Base-by-base conservation (phyloP, 2,797 vertebrate genomes). In the Muscicapa comitata region DNA sequence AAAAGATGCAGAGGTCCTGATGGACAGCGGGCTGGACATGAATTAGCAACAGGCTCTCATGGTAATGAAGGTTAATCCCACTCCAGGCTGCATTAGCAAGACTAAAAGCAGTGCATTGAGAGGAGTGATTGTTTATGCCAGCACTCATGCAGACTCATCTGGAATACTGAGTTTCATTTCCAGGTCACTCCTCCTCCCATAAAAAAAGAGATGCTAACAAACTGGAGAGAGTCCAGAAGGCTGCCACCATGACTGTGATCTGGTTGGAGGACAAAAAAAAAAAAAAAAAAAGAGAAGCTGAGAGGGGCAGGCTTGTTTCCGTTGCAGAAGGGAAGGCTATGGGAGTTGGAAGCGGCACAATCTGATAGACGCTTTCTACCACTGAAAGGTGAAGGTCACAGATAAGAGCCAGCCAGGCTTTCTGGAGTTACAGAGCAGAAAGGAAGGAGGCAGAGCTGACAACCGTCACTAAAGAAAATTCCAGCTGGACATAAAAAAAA, bases 121-220 rank as follows among this genome's bases (percentile, higher is more conserved):
- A 84, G 11, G 7, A 89, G 31, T 2, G 14, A 75, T 55, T 62
- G 33, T 55, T 75, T 16, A 11, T 8, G 63, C 33, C 66, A 81
- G 61, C 47, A 33, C 28, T 83, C 24, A 20, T 2, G 11, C 58
- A 78, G 47, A 75, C 66, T 61, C 33, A 75, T 50, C 43, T 78
- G 47, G 80, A 94, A 91, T 50, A 71, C 53, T 4, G 33, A 88
- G 23, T 12, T 38, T 65, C 54, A 35, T 80, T 93, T 96, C 72
- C 70, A 74, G 70, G 68, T 72, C 63, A 70, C 38, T 51, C 31
- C 7, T 6, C 20, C 1, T 1, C 28, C 11, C 7, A 11, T 33
- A 47, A 71, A 77, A 77, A 77, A 61, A 17, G 50, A 77, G 40
- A 88, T 19, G 31, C 11, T 68, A 70, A 91, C 42, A 57, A 80